These are phyloP conservation scores for Eolophus roseicapilla DNA, from an alignment of 2,113 vertebrate genomes.

Conservation along the genomic window DNA sequence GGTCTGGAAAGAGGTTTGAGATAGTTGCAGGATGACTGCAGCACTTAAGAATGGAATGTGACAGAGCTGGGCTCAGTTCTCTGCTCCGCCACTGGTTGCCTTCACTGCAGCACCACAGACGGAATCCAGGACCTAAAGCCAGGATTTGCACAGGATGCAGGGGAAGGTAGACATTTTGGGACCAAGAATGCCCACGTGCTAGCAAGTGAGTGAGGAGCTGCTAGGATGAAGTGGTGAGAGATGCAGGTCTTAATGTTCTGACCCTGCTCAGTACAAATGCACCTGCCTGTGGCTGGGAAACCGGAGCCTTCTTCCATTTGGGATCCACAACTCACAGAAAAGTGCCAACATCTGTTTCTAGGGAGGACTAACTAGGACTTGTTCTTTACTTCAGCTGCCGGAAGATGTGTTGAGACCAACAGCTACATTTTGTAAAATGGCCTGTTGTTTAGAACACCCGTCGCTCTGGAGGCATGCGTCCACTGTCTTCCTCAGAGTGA, in stretches of 20 bases:
- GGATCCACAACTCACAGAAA: neutral
- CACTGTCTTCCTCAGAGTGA: neutral
- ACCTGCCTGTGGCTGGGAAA: neutral
- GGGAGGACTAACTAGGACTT: neutral
- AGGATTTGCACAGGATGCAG: neutral
- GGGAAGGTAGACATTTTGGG: neutral
- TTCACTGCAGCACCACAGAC: neutral
- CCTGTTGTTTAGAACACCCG: neutral
- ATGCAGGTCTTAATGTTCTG: neutral
- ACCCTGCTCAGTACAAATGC: neutral
- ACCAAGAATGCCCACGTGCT: neutral
- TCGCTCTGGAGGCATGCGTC: neutral
- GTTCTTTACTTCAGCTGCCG: neutral
- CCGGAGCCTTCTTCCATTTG: neutral
- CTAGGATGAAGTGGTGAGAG: neutral
- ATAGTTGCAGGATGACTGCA: neutral
- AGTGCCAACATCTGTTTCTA: neutral
- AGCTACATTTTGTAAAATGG: neutral
- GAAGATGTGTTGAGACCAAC: neutral
- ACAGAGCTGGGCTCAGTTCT: neutral
- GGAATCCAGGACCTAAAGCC: neutral
- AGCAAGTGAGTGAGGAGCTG: neutral
- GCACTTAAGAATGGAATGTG: neutral
- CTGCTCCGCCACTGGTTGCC: neutral
- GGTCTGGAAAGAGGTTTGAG: neutral